Conservation (phyloP, 2,797 vertebrate genomes). For the Gallinago nigripennis region DNA sequence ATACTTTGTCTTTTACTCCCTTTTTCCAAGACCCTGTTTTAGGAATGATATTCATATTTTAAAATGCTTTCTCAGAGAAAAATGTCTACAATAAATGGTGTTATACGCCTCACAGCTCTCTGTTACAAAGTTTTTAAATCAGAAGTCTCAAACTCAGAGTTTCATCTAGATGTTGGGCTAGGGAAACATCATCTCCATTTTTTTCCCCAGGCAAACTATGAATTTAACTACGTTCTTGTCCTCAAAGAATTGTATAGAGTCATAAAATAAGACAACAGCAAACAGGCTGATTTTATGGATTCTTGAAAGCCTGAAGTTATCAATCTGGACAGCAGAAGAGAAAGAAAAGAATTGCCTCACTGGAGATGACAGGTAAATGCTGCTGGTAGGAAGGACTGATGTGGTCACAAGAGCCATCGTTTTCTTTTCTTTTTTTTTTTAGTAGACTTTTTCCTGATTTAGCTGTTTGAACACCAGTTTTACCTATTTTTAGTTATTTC, state of each 20-base stretch:
- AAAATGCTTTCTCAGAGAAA: neutral
- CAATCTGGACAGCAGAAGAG: neutral
- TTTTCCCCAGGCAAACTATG: neutral
- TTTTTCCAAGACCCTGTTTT: neutral
- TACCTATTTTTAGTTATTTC: neutral
- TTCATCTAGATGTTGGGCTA: neutral
- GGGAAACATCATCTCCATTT: neutral
- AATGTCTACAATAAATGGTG: neutral
- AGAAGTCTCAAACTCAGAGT: neutral
- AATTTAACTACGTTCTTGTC: neutral
- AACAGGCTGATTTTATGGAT: neutral
- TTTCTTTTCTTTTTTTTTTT: neutral
- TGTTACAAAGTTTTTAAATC: neutral
- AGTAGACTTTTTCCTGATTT: neutral
- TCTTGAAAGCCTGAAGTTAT: neutral
- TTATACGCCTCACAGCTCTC: neutral
- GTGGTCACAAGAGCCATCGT: neutral
- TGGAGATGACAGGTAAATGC: neutral
- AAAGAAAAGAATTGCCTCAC: neutral
- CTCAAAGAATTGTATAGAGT: neutral
- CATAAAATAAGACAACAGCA: neutral
- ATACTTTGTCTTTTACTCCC: neutral
- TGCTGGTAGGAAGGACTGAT: neutral
- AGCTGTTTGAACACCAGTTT: neutral
- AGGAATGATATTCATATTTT: neutral